Conservation (phyloP, 1,140 invertebrate genomes). For the Oreohelix idahoensis region DNA sequence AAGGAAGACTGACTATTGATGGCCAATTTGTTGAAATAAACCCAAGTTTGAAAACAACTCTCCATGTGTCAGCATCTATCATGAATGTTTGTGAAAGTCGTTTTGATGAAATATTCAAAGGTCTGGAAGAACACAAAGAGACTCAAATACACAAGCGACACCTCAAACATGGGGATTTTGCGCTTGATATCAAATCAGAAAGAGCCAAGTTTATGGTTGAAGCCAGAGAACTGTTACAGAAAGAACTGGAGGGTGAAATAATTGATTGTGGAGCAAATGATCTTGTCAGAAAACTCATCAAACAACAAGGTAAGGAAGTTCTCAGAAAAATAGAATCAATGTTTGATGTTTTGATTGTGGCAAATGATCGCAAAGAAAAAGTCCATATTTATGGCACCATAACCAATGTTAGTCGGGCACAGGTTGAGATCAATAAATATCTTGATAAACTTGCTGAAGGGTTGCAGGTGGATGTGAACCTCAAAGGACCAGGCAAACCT, state of each 20-base stretch:
- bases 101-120: slow-evolving; percentile 41
- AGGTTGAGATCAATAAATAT: slow-evolving; percentile 6
- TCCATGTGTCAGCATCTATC: slow-evolving; percentile 45
- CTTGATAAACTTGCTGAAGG: neutral
- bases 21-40: slow-evolving; percentile 41
- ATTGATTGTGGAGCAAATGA: slow-evolving; percentile 42
- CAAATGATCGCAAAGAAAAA: slow-evolving; percentile 51
- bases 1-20: slow-evolving; percentile 29
- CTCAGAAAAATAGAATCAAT: slow-evolving; percentile 47
- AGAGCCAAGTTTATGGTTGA: slow-evolving; percentile 41
- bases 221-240: slow-evolving; percentile 44
- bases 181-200: slow-evolving; percentile 48
- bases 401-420: neutral
- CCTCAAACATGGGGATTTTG: slow-evolving; percentile 43
- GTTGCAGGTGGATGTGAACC: slow-evolving; percentile 27
- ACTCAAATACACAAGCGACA: slow-evolving; percentile 19
- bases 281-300: slow-evolving; percentile 44
- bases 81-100: slow-evolving; percentile 41
- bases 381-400: slow-evolving; percentile 53
- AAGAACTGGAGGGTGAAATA: slow-evolving; percentile 48
- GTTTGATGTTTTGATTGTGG: slow-evolving; percentile 45
- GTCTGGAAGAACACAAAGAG: slow-evolving; percentile 12
- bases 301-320: slow-evolving; percentile 44
- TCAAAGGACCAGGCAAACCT: slow-evolving; percentile 54
- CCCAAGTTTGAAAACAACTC: slow-evolving; percentile 45